Conservation (phyloP, 2,888 invertebrate species). For the Brachyopa scutellaris region DNA sequence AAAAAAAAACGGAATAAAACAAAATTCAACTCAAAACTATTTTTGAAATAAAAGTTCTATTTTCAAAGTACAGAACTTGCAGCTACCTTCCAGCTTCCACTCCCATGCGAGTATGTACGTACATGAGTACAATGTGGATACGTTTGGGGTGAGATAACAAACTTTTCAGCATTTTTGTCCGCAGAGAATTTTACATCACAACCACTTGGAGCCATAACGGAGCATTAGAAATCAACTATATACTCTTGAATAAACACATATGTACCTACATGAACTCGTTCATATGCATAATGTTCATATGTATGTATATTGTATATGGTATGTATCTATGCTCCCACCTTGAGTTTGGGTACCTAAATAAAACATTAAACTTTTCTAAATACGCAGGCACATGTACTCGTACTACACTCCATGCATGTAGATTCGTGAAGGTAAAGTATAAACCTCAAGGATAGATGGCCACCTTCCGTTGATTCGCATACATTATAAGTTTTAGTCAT, state of each 20-base stretch:
- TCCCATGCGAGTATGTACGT: too few species aligned
- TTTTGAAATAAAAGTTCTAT: neutral
- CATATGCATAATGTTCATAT: too few species aligned
- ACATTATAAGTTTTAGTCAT: slow-evolving; percentile 32
- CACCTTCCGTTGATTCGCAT: slow-evolving; percentile 31
- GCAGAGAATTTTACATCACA: slow-evolving; percentile 7
- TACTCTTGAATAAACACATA: neutral
- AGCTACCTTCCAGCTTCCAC: neutral
- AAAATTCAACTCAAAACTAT: neutral
- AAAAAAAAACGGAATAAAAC: too few species aligned
- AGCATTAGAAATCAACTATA: slow-evolving; percentile 11
- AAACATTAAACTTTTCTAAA: slow-evolving; percentile 27
- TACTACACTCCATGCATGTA: slow-evolving; percentile 1
- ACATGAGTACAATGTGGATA: neutral
- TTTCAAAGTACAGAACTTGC: neutral
- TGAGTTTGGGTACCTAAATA: slow-evolving; percentile 15
- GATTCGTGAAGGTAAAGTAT: slow-evolving; percentile 6
- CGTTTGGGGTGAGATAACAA: neutral
- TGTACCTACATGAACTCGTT: too few species aligned
- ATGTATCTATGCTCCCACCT: slow-evolving; percentile 14
- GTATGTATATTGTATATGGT: too few species aligned
- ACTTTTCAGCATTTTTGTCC: neutral
- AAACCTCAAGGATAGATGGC: slow-evolving; percentile 24
- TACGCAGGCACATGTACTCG: slow-evolving; percentile 5
- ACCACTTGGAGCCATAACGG: slow-evolving; percentile 11